Base-by-base conservation (phyloP, 2,888 invertebrate genomes). In the Malacosoma neustria region DNA sequence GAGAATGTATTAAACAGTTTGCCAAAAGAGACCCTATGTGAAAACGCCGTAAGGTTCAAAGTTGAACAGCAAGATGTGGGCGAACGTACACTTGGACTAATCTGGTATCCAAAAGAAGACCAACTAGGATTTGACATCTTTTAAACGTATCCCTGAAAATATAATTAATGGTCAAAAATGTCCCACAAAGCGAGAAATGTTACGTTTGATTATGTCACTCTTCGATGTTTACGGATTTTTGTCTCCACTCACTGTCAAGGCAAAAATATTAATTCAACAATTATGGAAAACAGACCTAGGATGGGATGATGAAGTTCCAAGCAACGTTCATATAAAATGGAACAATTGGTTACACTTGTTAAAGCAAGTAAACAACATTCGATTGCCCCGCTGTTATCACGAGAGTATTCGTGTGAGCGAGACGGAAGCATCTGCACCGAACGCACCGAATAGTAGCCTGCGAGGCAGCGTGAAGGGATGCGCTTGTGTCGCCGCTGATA, bases 171-270 rank as follows among this genome's bases (percentile, higher is more conserved):
- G 45, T 11, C 9, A 38, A 32, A 29, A 7, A 7, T 7, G 14
- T 35, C 51, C 49, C 1, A 49, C 48, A 1, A 49, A 51, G 22
- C 30, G 44, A 13, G 4, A 34, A 13, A 40, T 45, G 39, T 30
- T 49, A 4, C 22, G 31, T 2, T 37, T 50, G n/a, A 15, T 49
- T 29, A 52, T 52, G 48, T 46, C 44, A 1, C 36, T 47, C 13
- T 51, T 41, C 29, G 48, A 51, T 22, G 32, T 44, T 0, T 39
- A 40, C 13, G 49, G 49, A 1, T 43, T 47, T 33, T 29, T 50
- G 3, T 14, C 48, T 9, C 50, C 49, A 3, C 45, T 50, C 30
- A 42, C 45, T 2, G 43, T 51, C n/a, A 35, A 44, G 32, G 47
- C 43, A 5, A 41, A 38, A 34, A 47, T 51, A 3, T 38, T 53